phyloP scores from a whole-genome alignment of 2,113 vertebrate genomes.

The Heterotilapia buettikoferi region DNA sequence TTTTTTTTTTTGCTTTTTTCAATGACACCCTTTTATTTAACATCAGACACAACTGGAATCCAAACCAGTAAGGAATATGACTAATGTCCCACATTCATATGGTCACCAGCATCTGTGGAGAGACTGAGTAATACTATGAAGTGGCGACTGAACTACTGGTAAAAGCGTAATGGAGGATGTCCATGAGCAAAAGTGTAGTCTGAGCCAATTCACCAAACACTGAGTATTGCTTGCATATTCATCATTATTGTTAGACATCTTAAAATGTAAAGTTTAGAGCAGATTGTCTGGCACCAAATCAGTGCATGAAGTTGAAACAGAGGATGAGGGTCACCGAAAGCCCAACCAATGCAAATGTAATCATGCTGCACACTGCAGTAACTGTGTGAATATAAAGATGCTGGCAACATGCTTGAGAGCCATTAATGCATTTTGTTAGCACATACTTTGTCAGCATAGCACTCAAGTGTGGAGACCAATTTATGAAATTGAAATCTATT shows the following conservation, averaged over 20 bases:
- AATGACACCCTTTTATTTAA: neutral
- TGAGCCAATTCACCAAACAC: neutral
- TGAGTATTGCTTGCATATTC: neutral
- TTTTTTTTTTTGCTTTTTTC: neutral
- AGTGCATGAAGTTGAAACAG: neutral
- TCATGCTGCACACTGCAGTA: neutral
- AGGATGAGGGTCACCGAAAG: neutral
- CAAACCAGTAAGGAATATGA: slow-evolving; percentile 38
- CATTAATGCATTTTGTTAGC: slow-evolving; percentile 2
- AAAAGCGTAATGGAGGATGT: neutral
- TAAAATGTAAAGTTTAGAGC: neutral
- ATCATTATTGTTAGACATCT: neutral
- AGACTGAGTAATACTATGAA: slow-evolving; percentile 40
- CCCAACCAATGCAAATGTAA: slow-evolving; percentile 28
- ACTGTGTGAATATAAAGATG: neutral
- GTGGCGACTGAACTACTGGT: slow-evolving; percentile 10
- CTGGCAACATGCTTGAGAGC: slow-evolving; percentile 16
- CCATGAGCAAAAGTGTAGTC: neutral
- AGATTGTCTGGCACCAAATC: neutral
- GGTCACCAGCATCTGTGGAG: slow-evolving; percentile 12
- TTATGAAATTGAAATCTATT: slow-evolving; percentile 14
- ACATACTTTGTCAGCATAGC: slow-evolving; percentile 29
- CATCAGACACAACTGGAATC: neutral
- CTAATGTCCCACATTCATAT: slow-evolving; percentile 34
- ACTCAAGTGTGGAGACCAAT: slow-evolving; percentile 10